These are phyloP conservation scores for Dendrocincla fuliginosa DNA, from an alignment of 2,797 vertebrate genomes.

Conservation along the genomic window DNA sequence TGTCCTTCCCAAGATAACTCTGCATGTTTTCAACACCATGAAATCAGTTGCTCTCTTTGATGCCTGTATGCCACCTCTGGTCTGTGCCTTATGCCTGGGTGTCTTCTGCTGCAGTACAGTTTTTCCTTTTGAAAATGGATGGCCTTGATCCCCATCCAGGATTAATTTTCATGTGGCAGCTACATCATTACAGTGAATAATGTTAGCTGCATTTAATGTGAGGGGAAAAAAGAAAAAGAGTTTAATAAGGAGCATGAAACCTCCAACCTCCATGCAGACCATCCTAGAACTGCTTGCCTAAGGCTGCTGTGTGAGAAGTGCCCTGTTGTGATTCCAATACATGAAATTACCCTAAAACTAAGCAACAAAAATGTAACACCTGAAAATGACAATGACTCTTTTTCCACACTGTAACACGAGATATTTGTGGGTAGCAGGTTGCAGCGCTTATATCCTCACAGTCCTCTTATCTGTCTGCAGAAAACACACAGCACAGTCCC, in stretches of 20 bases:
- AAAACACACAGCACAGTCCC: background rate
- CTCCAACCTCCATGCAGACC: background rate
- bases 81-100: rapidly evolving
- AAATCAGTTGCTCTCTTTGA: rapidly evolving
- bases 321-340: background rate
- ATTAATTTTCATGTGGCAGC: background rate
- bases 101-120: background rate
- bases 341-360: background rate
- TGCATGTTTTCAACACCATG: background rate
- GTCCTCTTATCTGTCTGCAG: background rate
- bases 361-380: background rate
- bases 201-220: background rate
- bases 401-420: background rate
- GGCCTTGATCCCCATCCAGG: background rate
- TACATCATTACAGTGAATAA: background rate
- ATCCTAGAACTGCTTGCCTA: background rate
- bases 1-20: background rate
- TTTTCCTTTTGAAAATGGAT: background rate
- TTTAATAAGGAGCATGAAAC: background rate
- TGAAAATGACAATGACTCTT: background rate
- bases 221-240: background rate
- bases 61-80: rapidly evolving
- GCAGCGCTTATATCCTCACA: background rate
- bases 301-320: background rate
- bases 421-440: background rate